phyloP scores from a whole-genome alignment of 2,888 invertebrate genomes.

The Allygus modestus region DNA sequence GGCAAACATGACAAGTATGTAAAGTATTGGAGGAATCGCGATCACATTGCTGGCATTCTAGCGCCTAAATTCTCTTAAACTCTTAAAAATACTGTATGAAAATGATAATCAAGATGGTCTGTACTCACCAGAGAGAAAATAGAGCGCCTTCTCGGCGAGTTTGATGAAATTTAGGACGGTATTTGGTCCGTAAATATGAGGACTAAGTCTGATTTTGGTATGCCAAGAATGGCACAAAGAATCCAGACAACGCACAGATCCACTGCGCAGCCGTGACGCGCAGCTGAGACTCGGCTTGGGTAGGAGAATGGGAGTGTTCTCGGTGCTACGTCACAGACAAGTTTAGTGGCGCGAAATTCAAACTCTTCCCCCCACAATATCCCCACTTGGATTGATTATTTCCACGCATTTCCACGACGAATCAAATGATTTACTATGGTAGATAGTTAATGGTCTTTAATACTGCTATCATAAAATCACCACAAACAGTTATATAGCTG shows the following conservation, averaged over 20 bases:
- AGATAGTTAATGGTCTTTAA: too few relatives aligned
- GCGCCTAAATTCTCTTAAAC: conserved; percentile 75
- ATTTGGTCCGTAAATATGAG: conserved; percentile 80
- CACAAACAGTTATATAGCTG: too few relatives aligned
- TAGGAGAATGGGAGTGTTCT: conserved; percentile 74
- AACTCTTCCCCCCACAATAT: not conserved
- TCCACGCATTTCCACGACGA: too few relatives aligned
- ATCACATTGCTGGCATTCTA: conserved; percentile 86
- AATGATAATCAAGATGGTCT: conserved; percentile 63
- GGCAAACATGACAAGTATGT: conserved; percentile 82
- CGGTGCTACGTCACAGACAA: conserved; percentile 56
- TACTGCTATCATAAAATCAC: too few relatives aligned
- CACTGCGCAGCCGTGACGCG: conserved; percentile 89
- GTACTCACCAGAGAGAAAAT: conserved; percentile 86
- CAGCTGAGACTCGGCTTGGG: conserved; percentile 81
- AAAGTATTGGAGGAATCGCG: conserved; percentile 86
- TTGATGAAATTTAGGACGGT: conserved; percentile 82
- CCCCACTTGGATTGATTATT: not conserved
- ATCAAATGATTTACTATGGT: too few relatives aligned
- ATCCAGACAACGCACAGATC: conserved; percentile 95
- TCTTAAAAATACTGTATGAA: conserved; percentile 61
- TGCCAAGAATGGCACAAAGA: conserved; percentile 98
- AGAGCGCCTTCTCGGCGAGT: conserved; percentile 80
- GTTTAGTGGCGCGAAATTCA: conserved; percentile 57
- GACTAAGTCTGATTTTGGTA: conserved; percentile 83